Evolutionary conservation across 2,888 invertebrate species (phyloP), one percentile per base, ranked within the genome.

Genomic region (Norana najaformis): DNA sequence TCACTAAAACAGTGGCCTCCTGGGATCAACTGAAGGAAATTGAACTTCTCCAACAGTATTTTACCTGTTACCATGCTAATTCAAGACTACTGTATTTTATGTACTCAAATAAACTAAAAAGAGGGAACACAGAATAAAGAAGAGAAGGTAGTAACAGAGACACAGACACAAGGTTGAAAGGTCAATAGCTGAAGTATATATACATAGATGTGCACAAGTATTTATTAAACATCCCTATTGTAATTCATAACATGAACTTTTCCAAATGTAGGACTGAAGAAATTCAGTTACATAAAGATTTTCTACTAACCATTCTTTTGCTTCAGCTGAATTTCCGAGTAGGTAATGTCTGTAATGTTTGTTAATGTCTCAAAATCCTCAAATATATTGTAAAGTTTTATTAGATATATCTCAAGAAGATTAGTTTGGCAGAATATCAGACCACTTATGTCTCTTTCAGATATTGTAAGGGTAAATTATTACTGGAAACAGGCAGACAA

Each of bases 261-360:
- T 30, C 23, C 53, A 53, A 69, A 30, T n/a, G 69, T 8, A 0
- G n/a, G n/a, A n/a, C n/a, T n/a, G n/a, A n/a, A 69, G n/a, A n/a
- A 69, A 8, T 69, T 69, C n/a, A 11, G n/a, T 69, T 69, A n/a
- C 30, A n/a, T n/a, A 69, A 69, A 11, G 69, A 69, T n/a, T 69
- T 3, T 69, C n/a, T 69, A 69, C 93, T 92, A 92, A 94, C 94
- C 94, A 94, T 93, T 95, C 94, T 89, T 93, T 94, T 16, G 96
- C 96, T 92, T 96, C 96, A 38, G 96, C 95, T 30, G 93, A 94
- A 93, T 96, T 96, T 90, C 95, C 95, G 90, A 96, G 95, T 88
- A 96, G 95, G 93, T 98, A 97, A 94, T 97, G 95, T 91, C 95
- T 95, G 91, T 20, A 23, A 41, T 82, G 36, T 14, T n/a, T 39